A percentile compares a stretch with the other conserved stretches of the same genome.
Conservation (phyloP, 1,140 invertebrate species). For the Phocides pigmalion region DNA sequence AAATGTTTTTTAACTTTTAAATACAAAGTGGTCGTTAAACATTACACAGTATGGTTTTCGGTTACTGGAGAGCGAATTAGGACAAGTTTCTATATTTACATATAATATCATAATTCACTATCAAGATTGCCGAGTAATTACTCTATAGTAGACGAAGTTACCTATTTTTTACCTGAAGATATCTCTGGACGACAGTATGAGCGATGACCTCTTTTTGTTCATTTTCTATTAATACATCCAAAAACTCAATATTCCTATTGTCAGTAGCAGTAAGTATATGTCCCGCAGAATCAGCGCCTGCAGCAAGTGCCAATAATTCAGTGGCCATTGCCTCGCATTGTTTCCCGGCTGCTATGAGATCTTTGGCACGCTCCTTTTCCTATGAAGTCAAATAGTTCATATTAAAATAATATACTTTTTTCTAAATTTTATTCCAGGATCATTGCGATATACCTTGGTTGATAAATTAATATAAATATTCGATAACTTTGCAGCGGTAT, state of each 20-base stretch:
- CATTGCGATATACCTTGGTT: slow-evolving; percentile 86
- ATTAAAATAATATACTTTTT: not conserved
- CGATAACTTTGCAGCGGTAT: slow-evolving; percentile 98
- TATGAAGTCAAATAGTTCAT: slow-evolving; percentile 56
- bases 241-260: slow-evolving; percentile 95
- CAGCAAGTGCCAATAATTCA: slow-evolving; percentile 96
- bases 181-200: slow-evolving; percentile 94
- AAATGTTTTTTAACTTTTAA: not conserved
- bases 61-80: slow-evolving; percentile 39
- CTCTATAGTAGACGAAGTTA: slow-evolving; percentile 65
- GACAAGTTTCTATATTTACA: not conserved
- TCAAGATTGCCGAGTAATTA: slow-evolving; percentile 4
- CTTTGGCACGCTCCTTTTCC: slow-evolving; percentile 99
- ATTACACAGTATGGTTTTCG: slow-evolving; percentile 24
- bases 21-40: not conserved
- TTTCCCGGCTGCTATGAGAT: slow-evolving; percentile 96
- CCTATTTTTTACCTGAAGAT: slow-evolving; percentile 90
- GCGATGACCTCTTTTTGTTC: slow-evolving; percentile 99
- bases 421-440: not conserved
- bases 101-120: not conserved
- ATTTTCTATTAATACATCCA: slow-evolving; percentile 99
- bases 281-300: slow-evolving; percentile 96
- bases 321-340: slow-evolving; percentile 99
- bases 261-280: slow-evolving; percentile 96
- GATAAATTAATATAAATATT: slow-evolving; percentile 95